Percentiles rank a stretch among this genome's conserved stretches.
These are phyloP conservation scores for Pachyseris speciosa DNA, from an alignment of 64 coral and sea anemone genomes.

Conservation along the genomic window DNA sequence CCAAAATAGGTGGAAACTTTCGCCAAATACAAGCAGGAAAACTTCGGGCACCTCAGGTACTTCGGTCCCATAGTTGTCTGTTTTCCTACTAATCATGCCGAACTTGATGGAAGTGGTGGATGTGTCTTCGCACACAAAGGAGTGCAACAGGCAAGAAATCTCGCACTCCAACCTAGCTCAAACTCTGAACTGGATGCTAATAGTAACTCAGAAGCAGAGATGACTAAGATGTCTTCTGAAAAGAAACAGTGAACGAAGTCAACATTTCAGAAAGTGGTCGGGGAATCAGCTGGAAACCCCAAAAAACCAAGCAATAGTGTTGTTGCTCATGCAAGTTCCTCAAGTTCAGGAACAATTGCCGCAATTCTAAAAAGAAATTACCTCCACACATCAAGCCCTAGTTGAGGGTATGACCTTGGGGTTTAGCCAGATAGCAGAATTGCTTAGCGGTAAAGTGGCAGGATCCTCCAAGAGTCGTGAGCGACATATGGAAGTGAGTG, in stretches of 20 bases:
- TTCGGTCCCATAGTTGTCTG: no score
- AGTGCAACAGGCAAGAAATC: background rate
- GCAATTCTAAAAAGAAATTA: background rate
- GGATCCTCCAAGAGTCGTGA: background rate
- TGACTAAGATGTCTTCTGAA: background rate
- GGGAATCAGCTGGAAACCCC: background rate
- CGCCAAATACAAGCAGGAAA: no score
- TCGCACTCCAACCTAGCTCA: background rate
- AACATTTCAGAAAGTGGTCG: background rate
- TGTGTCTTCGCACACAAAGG: background rate
- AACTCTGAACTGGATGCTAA: background rate
- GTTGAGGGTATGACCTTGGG: background rate
- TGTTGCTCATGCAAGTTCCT: background rate
- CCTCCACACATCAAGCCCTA: background rate
- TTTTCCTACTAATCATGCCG: background rate
- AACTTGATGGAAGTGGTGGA: background rate
- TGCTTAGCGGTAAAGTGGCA: background rate
- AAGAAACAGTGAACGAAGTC: background rate
- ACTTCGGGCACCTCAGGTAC: no score
- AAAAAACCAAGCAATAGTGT: background rate
- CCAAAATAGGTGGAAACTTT: no score
- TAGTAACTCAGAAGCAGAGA: background rate
- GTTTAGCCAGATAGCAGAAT: conserved; percentile 12
- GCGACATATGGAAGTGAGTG: background rate
- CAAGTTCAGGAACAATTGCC: background rate